Conservation (phyloP, 2,797 vertebrate genomes). For the Synaphobranchus kaupii region DNA sequence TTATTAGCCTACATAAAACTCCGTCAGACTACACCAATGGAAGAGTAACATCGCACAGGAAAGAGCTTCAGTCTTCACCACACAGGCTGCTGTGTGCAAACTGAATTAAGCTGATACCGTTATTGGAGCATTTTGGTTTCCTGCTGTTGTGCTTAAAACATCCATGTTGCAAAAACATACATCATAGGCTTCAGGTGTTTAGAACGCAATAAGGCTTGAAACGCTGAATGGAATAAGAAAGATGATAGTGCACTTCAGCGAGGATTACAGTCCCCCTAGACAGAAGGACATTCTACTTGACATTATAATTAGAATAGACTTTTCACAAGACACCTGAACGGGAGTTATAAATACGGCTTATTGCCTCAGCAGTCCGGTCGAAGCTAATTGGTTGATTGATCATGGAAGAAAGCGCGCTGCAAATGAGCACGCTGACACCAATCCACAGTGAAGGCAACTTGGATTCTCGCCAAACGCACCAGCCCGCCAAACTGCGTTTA, state of each 20-base stretch:
- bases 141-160: not conserved
- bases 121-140: not conserved
- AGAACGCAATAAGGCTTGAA: not conserved
- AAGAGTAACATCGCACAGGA: not conserved
- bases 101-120: not conserved
- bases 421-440: not conserved
- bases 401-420: not conserved
- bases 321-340: not conserved
- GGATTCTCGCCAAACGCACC: not conserved
- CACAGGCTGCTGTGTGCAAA: not conserved
- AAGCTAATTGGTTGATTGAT: slow-evolving; percentile 3
- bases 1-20: not conserved
- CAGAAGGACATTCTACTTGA: not conserved
- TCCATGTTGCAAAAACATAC: not conserved
- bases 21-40: not conserved
- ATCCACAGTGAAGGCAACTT: not conserved
- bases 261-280: not conserved
- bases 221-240: not conserved
- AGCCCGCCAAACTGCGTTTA: not conserved
- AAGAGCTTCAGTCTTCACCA: not conserved
- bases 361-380: not conserved
- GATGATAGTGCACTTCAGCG: not conserved
- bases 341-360: not conserved
- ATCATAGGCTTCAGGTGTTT: not conserved
- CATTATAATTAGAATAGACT: not conserved